Base-by-base conservation (phyloP, 2,113 vertebrate genomes). In the Cololabis saira region DNA sequence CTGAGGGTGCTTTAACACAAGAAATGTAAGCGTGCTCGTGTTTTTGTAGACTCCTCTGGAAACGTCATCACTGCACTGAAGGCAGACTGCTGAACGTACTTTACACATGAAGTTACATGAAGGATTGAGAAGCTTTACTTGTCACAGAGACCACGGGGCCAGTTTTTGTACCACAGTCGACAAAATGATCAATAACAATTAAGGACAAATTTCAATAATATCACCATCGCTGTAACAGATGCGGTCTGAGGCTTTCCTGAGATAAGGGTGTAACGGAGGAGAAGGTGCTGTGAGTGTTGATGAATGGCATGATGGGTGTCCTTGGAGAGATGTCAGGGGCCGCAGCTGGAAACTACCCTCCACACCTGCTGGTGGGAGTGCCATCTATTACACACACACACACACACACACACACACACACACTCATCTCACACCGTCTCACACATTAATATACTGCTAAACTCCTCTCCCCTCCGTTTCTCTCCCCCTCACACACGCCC, bases 361-460 rank as follows among this genome's bases (percentile, higher is more conserved):
- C 74, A 87, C 87, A 87, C 86, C 90, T 89, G 86, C 80, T 80
- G 64, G 58, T 86, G 78, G 79, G 85, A 86, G 75, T 81, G 81
- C n/a, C 60, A 5, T 41, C 59, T 68, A 49, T 58, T 8, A 17
- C 47, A 58, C 69, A 42, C 49, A 21, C n/a, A 43, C 41, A 16
- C 41, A 62, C 27, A 12, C 13, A 22, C 54, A 54, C 17, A 48
- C 50, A 50, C 19, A 61, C 33, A 21, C 44, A 16, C 49, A 61
- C 33, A 40, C 18, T 21, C 30, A 7, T 18, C 48, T 27, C 45
- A 47, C 30, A 21, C 12, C 40, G 40, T 17, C 33, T 7, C 19
- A 13, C 3, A 12, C 21, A 24, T 43, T 15, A 42, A 27, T 42
- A 17, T 45, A 58, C 33, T 14, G 17, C 48, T 43, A 56, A 42